Conservation (phyloP, 2,113 vertebrate genomes). For the Callorhinus ursinus region DNA sequence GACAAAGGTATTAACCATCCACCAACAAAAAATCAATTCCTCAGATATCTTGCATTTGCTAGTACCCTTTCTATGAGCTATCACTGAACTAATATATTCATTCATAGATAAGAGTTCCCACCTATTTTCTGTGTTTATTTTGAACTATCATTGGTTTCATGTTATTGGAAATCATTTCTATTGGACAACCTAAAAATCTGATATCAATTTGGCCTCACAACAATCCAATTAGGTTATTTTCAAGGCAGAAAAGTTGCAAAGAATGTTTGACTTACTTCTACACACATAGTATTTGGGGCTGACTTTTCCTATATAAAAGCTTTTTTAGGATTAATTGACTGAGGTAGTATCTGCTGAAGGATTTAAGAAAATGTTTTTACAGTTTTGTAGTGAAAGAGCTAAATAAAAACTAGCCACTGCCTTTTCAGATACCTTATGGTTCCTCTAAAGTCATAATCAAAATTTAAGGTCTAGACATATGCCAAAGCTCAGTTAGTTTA, state of each 20-base stretch:
- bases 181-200: not conserved
- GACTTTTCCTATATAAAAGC: not conserved
- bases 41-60: not conserved
- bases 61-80: not conserved
- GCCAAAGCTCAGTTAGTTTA: not conserved
- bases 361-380: conserved; percentile 2
- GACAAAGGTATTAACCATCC: not conserved
- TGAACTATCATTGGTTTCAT: not conserved
- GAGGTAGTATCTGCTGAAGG: not conserved
- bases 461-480: conserved; percentile 29
- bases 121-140: not conserved
- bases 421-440: not conserved
- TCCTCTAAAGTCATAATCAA: conserved; percentile 10
- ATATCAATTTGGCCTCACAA: not conserved
- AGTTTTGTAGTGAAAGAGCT: not conserved
- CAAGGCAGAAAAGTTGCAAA: not conserved
- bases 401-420: not conserved
- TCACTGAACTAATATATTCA: not conserved
- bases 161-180: not conserved
- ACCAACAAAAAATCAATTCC: not conserved
- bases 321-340: not conserved
- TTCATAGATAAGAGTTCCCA: not conserved
- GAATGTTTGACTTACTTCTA: conserved; percentile 5
- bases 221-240: not conserved
- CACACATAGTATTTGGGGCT: not conserved